Base-by-base conservation (phyloP, 2,797 vertebrate species). In the Rhodeus uyekii region DNA sequence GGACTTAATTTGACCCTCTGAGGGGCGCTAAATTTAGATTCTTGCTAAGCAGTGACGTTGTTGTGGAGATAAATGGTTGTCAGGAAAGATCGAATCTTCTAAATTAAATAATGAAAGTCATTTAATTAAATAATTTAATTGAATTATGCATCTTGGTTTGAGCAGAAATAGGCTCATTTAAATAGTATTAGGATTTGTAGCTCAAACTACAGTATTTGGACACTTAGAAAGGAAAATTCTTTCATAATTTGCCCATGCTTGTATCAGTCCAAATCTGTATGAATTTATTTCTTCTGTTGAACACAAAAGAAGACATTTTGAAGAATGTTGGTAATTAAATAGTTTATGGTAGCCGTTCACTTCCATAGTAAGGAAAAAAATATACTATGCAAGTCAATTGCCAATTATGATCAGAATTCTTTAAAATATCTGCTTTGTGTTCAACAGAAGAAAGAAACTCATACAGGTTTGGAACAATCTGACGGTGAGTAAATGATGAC, bases 1-100 rank as follows among this genome's bases (percentile, higher is more conserved):
- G 1, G 48, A 76, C 88, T 89, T 64, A 87, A 81, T 90, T 85
- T 67, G 84, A 81, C 83, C 61, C 50, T 60, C 71, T 38, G 75
- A 64, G 58, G n/a, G 69, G 22, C 4, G n/a, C 32, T 73, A 85
- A 69, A 77, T 64, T 27, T 84, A 65, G 34, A 65, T 4, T 46
- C n/a, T 29, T 39, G 27, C 53, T 73, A 38, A 48, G 32, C 78
- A 63, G 67, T 63, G 55, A 80, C 6, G 29, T 50, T 16, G 7
- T 34, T 72, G 22, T 36, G 9, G 55, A 80, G 53, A 72, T 72
- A 79, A 60, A 60, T 55, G 18, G 36, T 32, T 18, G 58, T 36
- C 24, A 58, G 58, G 27, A 44, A 29, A 48, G 36, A 42, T 32
- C 18, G 2, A 78, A 53, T 19, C 6, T 53, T 67, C 24, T 29